Evolutionary conservation across 2,797 vertebrate species (phyloP).

Genomic region (Arnoldichthys spilopterus): DNA sequence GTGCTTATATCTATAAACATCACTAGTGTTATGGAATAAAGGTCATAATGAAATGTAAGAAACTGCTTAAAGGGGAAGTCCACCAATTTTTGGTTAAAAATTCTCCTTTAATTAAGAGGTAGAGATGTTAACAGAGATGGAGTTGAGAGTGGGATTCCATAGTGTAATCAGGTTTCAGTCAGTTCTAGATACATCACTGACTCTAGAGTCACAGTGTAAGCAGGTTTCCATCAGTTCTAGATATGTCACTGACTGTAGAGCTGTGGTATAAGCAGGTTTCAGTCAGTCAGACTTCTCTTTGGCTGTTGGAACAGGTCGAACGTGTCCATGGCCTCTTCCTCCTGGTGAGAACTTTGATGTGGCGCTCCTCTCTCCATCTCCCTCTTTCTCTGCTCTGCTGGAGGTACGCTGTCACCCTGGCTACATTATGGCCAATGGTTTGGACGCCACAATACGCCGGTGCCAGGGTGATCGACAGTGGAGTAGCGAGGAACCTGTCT

Average conservation of each 20-base stretch:
- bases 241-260: no score
- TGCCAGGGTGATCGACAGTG: conserved; percentile 86
- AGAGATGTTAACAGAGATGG: no score
- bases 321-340: conserved; percentile 82
- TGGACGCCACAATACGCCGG: conserved; percentile 75
- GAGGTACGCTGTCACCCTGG: conserved; percentile 79
- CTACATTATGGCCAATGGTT: conserved; percentile 71
- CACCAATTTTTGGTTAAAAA: no score
- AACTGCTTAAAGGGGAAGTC: background rate
- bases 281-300: no score
- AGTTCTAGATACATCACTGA: no score
- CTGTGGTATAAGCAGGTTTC: no score
- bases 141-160: no score
- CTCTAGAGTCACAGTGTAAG: no score
- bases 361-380: conserved; percentile 76
- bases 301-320: conserved; percentile 70
- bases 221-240: no score
- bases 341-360: conserved; percentile 62
- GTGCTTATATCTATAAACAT: background rate
- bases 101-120: no score
- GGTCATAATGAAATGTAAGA: background rate
- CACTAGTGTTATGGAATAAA: background rate
- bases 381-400: conserved; percentile 80
- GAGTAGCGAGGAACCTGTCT: conserved; percentile 80
- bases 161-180: no score